Evolutionary conservation across 2,113 vertebrate genomes (phyloP).

Genomic region (Canis aureus): DNA sequence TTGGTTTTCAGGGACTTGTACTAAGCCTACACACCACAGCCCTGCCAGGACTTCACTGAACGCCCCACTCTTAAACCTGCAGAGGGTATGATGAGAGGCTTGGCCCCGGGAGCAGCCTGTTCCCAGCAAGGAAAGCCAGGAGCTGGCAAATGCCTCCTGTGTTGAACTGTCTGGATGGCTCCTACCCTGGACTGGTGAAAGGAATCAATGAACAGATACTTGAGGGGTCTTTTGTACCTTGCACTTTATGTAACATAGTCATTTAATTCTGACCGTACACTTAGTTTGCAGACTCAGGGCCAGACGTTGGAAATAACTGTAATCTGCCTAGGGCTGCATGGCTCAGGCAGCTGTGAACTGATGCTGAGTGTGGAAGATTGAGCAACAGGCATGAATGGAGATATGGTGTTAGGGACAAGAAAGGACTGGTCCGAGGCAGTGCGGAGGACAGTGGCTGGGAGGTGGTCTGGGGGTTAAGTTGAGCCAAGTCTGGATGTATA

Average conservation of each 20-base stretch:
- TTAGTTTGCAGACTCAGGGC: background rate
- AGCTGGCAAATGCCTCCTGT: background rate
- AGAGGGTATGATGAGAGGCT: background rate
- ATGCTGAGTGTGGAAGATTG: background rate
- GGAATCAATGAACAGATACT: background rate
- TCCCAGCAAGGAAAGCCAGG: background rate
- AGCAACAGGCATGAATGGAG: background rate
- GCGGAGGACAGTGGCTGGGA: background rate
- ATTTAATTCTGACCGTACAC: background rate
- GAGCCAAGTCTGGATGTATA: background rate
- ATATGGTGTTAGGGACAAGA: background rate
- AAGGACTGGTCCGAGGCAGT: background rate
- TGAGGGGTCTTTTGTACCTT: background rate
- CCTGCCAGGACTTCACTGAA: conserved; percentile 28
- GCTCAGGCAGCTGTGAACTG: background rate
- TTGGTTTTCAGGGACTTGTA: conserved; percentile 3
- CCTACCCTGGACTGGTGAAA: background rate
- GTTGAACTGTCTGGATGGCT: background rate
- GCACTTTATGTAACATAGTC: background rate
- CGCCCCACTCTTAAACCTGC: background rate
- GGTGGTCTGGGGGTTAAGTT: background rate
- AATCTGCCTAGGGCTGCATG: background rate
- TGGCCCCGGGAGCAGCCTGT: background rate
- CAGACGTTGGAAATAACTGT: background rate
- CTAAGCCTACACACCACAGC: background rate